These are phyloP conservation scores for Pollenia griseotomentosa DNA, from an alignment of 2,888 invertebrate species.

Conservation along the genomic window DNA sequence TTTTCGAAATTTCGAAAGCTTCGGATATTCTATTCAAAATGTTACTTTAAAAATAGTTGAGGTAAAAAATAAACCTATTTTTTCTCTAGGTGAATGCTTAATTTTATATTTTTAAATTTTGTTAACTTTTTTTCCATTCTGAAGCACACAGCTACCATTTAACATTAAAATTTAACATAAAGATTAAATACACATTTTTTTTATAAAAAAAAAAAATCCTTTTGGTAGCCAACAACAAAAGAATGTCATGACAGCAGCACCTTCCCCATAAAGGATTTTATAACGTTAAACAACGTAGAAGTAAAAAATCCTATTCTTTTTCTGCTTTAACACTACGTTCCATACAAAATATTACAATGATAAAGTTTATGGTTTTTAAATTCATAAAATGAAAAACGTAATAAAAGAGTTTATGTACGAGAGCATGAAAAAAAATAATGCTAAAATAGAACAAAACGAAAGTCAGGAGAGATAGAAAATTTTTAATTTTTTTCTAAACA, in stretches of 20 bases:
- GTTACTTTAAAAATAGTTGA: too few relatives aligned
- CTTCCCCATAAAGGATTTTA: conserved; percentile 11
- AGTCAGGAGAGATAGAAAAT: background rate
- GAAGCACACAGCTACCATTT: background rate
- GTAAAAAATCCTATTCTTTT: background rate
- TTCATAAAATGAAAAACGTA: conserved; percentile 63
- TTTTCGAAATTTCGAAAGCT: too few relatives aligned
- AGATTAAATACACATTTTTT: conserved; percentile 4
- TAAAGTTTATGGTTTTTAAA: conserved; percentile 71
- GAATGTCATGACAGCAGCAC: conserved; percentile 24
- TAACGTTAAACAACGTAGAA: conserved; percentile 36
- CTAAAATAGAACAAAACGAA: conserved; percentile 32
- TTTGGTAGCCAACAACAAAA: conserved; percentile 28
- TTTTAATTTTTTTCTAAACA: background rate
- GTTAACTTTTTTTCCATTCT: background rate
- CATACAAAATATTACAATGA: conserved; percentile 61
- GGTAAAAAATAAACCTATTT: too few relatives aligned
- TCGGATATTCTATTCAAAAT: too few relatives aligned
- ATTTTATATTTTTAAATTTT: background rate
- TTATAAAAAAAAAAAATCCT: background rate
- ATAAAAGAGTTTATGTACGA: conserved; percentile 54
- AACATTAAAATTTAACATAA: conserved; percentile 11
- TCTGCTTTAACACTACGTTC: background rate
- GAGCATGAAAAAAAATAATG: conserved; percentile 4
- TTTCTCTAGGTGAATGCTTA: too few relatives aligned